Evolutionary conservation across 2,113 vertebrate species (phyloP), one percentile per base, ranked within the genome.

Genomic region (Cairina moschata): DNA sequence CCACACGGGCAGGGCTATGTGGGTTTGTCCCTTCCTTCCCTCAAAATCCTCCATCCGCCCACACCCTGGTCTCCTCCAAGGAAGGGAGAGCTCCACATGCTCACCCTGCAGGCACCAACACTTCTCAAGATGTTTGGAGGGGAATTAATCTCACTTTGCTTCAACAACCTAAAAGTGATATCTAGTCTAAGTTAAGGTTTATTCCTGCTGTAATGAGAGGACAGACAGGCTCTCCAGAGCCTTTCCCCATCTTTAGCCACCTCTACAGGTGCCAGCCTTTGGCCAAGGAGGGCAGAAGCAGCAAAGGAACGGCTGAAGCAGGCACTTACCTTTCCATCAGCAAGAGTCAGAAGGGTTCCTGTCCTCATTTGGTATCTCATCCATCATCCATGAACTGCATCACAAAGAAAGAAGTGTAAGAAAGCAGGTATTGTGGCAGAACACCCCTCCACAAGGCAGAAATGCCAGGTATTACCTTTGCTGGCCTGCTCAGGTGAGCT

Each of bases 381-480:
- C 26, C 36, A 3, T 0, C 5, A 72, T 9, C 34, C 73, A 79
- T 58, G 6, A 44, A 22, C 54, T 32, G 11, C 34, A 48, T 6
- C 46, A 42, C 2, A 40, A 56, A 71, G 3, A 2, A 31, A 40
- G 67, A 46, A 6, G 5, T 6, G 1, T 5, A 4, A 46, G 62
- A 38, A 0, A 32, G 11, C 17, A 9, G 42, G 6, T 21, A 50
- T 17, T 31, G 68, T 44, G n/a, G 71, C 36, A 91, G 26, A 79
- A 89, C 7, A 10, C 2, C 4, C 13, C 22, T 40, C 9, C 8
- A 0, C 36, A 38, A 29, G 11, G 25, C 46, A 67, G 13, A 46
- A 68, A 26, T 13, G 1, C 17, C 23, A 10, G 6, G 1, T 4
- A 3, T 31, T n/a, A 21, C 26, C 18, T 54, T 0, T 12, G 5